Evolutionary conservation across 1,140 invertebrate genomes (phyloP).

Genomic region (Ruditapes philippinarum): DNA sequence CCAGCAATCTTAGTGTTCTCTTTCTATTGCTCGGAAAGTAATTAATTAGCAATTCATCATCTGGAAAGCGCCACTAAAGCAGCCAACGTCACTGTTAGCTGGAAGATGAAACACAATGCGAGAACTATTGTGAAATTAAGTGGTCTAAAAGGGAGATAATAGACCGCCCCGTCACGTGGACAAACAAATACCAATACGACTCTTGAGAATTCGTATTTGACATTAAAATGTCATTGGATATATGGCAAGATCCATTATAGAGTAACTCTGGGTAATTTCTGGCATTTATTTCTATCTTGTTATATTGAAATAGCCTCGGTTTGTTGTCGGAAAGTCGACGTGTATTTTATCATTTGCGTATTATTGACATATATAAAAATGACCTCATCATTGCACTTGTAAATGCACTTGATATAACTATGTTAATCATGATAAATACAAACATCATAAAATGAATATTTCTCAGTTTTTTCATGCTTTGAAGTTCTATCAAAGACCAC

Average conservation of each 20-base stretch:
- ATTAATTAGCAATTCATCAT: conserved; percentile 26
- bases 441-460: no score
- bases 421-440: no score
- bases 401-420: no score
- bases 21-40: not conserved
- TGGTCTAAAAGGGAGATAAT: conserved; percentile 29
- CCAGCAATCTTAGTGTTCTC: not conserved
- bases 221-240: conserved; percentile 52
- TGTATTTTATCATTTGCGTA: not conserved
- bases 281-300: conserved; percentile 28
- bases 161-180: conserved; percentile 14
- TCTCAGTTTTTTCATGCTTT: no score
- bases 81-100: not conserved
- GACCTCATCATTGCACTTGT: no score
- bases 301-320: not conserved
- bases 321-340: not conserved
- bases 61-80: not conserved
- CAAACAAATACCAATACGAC: conserved; percentile 43
- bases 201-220: conserved; percentile 25
- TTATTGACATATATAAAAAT: no score
- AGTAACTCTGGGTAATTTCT: conserved; percentile 36
- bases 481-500: no score
- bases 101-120: conserved; percentile 17
- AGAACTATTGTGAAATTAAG: not conserved
- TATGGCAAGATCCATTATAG: conserved; percentile 12